phyloP scores from a whole-genome alignment of 2,888 invertebrate species.

The Escarpia spicata region DNA sequence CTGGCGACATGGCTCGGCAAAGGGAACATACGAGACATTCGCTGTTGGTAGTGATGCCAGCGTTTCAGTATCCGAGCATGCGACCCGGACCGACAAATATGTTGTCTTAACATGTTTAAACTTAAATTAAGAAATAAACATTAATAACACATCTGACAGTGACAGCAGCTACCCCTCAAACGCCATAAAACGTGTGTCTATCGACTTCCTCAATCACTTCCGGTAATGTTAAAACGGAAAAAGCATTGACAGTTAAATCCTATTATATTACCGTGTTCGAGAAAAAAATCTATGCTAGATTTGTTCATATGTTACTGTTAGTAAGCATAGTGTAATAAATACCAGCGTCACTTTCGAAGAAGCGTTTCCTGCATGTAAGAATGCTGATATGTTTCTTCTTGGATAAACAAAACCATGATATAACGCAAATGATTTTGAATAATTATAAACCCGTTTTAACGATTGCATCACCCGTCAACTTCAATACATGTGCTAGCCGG shows the following conservation, averaged over 20 bases:
- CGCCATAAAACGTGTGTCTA: not conserved
- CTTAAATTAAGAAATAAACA: not conserved
- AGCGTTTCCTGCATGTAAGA: not conserved
- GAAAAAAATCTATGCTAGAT: not conserved
- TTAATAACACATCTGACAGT: not conserved
- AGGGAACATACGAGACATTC: constrained; percentile 26
- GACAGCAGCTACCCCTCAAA: not conserved
- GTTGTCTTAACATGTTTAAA: constrained; percentile 9
- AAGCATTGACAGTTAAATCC: not conserved
- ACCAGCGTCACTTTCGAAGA: not conserved
- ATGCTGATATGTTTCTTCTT: not conserved
- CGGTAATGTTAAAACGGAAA: not conserved
- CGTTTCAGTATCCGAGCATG: not conserved
- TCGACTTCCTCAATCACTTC: not conserved
- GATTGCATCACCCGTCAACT: not conserved
- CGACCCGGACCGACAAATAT: not conserved
- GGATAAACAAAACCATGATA: not conserved
- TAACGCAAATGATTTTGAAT: not conserved
- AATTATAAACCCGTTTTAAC: constrained; percentile 16
- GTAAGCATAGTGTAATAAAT: not conserved
- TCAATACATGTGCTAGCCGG: not conserved
- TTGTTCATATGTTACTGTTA: not conserved
- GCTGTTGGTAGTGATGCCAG: constrained; percentile 1
- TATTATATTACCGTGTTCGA: not conserved
- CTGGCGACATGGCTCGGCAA: not conserved